Evolutionary conservation across 2,113 vertebrate species (phyloP).

Genomic region (Xenopus borealis): DNA sequence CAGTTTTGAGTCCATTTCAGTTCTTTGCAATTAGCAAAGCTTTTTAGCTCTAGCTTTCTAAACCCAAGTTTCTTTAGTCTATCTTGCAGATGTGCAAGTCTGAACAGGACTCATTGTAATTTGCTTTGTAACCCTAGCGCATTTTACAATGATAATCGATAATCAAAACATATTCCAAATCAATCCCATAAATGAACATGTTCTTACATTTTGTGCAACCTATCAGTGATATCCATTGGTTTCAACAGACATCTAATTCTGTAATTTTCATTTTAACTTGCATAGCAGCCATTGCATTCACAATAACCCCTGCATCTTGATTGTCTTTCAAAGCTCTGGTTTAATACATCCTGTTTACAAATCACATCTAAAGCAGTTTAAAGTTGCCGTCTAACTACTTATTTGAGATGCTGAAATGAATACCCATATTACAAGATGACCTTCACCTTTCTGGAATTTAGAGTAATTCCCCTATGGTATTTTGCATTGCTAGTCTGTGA

Average conservation of each 20-base stretch:
- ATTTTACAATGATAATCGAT: too few relatives aligned
- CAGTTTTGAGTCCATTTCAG: too few relatives aligned
- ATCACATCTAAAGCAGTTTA: constrained; percentile 5
- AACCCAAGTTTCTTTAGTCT: too few relatives aligned
- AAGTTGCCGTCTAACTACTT: constrained; percentile 30
- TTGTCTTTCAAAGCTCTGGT: constrained; percentile 22
- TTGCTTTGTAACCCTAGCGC: too few relatives aligned
- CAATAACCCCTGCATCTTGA: constrained; percentile 5
- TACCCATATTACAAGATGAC: constrained; percentile 52
- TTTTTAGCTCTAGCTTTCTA: too few relatives aligned
- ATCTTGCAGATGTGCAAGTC: too few relatives aligned
- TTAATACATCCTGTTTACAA: constrained; percentile 42
- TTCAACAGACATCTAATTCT: neutral
- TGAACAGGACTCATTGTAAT: too few relatives aligned
- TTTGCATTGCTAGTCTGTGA: constrained; percentile 73
- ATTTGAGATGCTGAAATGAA: constrained; percentile 37
- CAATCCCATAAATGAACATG: neutral
- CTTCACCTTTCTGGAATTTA: constrained; percentile 38
- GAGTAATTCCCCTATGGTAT: constrained; percentile 55
- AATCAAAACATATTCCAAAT: neutral
- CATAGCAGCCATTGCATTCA: neutral
- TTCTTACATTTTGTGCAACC: neutral
- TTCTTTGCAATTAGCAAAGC: too few relatives aligned
- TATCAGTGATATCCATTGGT: neutral
- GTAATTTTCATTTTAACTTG: neutral